Base-by-base conservation (phyloP, 2,888 invertebrate species). In the Epinotia nisella region DNA sequence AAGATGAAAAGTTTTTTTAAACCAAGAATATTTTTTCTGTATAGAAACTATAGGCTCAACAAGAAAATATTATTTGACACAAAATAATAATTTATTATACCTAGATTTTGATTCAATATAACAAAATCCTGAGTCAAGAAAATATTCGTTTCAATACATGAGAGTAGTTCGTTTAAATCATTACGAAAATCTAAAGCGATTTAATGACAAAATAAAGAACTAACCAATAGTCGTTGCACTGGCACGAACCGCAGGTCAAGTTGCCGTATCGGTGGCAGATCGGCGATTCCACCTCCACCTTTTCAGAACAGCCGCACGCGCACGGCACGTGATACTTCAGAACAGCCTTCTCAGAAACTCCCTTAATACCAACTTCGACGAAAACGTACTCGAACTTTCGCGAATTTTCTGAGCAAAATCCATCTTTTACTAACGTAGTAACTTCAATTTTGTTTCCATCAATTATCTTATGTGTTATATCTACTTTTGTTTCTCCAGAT, bases 181-280 rank as follows among this genome's bases (percentile, higher is more conserved):
- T 24, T 24, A 24, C 21, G 21, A 2, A 24, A 24, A 24, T 24
- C 21, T 24, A 24, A 24, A 29, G 29, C 29, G 29, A 60, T 19
- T 4, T 19, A 39, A 11, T 41, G 13, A 19, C 1, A 10, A 45
- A 62, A 39, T 15, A n/a, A 45, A 11, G 15, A 15, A 41, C 17
- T 61, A 19, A 35, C 60, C 77, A 94, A 88, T 91, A 88, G 73
- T 89, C 75, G 7, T 88, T 77, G 77, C 96, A 96, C 0, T 86
- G 84, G 84, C 96, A 97, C 11, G 94, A 89, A 0, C 96, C 96
- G 81, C 96, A 96, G 53, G 94, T 87, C 49, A 90, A 92, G 45
- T 94, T 93, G 0, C 96, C 96, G 70, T 89, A 85, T 0, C 77
- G 74, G 39, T 81, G 83, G 80, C 95, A 95, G 10, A 81, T 77